phyloP scores from a whole-genome alignment of 2,888 invertebrate species.

The Norana najaformis region DNA sequence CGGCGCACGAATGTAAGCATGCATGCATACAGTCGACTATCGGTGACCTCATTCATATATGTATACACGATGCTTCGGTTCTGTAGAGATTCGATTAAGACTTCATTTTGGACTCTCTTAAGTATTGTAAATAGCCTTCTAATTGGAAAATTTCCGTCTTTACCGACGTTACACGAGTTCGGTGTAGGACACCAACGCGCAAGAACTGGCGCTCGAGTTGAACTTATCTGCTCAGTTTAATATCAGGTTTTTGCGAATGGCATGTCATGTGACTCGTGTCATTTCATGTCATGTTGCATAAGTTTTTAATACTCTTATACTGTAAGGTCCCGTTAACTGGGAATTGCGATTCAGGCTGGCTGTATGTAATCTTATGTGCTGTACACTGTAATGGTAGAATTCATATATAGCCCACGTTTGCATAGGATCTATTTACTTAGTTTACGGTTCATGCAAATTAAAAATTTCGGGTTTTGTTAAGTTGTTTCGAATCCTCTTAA shows the following conservation, averaged over 20 bases:
- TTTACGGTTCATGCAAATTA: neutral
- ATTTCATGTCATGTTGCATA: neutral
- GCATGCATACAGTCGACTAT: neutral
- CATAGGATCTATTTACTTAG: too few relatives aligned
- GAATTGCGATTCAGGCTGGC: neutral
- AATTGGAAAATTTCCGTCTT: conserved; percentile 4
- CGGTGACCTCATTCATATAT: neutral
- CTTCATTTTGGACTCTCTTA: neutral
- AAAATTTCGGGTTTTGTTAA: neutral
- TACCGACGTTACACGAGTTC: neutral
- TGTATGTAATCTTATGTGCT: neutral
- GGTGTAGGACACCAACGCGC: neutral
- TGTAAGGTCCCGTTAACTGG: neutral
- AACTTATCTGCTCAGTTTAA: neutral
- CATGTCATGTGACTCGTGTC: neutral
- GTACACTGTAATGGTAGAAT: neutral
- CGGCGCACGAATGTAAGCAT: neutral
- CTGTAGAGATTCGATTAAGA: neutral
- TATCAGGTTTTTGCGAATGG: neutral
- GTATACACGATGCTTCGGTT: neutral
- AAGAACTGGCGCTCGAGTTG: neutral
- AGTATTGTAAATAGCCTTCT: neutral
- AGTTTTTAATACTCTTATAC: neutral
- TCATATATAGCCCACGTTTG: neutral
- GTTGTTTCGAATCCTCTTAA: neutral